Conservation (phyloP, 2,888 invertebrate species). For the Linnaemya tessellans region DNA sequence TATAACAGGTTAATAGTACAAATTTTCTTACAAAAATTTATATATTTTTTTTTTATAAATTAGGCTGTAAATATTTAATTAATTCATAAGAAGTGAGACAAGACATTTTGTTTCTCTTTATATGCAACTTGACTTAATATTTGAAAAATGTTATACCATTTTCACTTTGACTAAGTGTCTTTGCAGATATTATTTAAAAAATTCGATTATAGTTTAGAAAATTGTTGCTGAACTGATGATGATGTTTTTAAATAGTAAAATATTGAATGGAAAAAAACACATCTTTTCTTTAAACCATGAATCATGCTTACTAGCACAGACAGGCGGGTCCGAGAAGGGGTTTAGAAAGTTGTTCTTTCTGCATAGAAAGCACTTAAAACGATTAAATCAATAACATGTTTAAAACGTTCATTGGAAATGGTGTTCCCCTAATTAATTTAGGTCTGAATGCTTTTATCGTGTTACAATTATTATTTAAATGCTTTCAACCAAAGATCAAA, state of each 20-base stretch:
- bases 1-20: too few relatives aligned
- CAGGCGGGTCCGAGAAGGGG: background rate
- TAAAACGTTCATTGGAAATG: conserved; percentile 28
- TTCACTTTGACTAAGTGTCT: too few relatives aligned
- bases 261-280: background rate
- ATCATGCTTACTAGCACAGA: background rate
- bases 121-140: too few relatives aligned
- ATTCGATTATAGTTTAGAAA: background rate
- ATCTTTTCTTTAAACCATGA: background rate
- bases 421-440: conserved; percentile 1
- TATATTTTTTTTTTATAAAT: too few relatives aligned
- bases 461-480: background rate
- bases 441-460: background rate
- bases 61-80: too few relatives aligned
- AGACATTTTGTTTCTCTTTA: too few relatives aligned
- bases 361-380: background rate
- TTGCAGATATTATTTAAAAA: too few relatives aligned
- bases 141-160: too few relatives aligned
- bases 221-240: background rate
- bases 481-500: background rate
- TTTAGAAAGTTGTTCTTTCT: background rate
- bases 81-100: too few relatives aligned
- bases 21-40: too few relatives aligned
- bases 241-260: background rate
- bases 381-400: background rate